Evolutionary conservation across 2,888 invertebrate genomes (phyloP), one percentile per base, ranked within the genome.

Genomic region (Eueremaeus valkanovi): DNA sequence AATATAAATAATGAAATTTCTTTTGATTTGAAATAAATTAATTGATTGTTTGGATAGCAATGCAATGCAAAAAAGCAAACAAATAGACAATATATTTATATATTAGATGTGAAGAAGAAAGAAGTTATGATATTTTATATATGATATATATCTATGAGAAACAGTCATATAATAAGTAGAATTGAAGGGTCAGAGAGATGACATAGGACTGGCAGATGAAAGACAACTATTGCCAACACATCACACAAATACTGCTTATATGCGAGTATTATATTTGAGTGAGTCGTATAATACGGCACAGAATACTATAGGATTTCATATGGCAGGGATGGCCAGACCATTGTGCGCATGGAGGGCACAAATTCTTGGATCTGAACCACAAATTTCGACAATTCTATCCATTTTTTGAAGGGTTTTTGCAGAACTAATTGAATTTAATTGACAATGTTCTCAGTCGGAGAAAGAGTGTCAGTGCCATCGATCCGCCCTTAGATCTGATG

Each of bases 1-100:
- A 18, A 45, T 45, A 45, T 45, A 18, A 45, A 3, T 45, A 16
- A 3, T 6, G 16, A 45, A 45, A 45, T 3, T 45, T 6, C 18
- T 45, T 45, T 45, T 45, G 45, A 45, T 45, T n/a, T 45, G 45
- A 45, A 45, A 45, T 45, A 45, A 45, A 45, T 45, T 45, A 45
- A 45, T 45, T 45, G 18, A 45, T 45, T 45, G 16, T 45, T 13
- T 16, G 45, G 9, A 8, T 36, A n/a, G n/a, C n/a, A n/a, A n/a
- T n/a, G n/a, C n/a, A n/a, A n/a, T n/a, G n/a, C n/a, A n/a, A 3
- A 45, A 45, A 45, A 6, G 3, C 16, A 16, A 13, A 45, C 18
- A 18, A 45, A 45, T 45, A 45, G 45, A 11, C 18, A 3, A 45
- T 16, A 45, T n/a, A n/a, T n/a, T n/a, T n/a, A n/a, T n/a, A n/a